Conservation (phyloP, 1,140 invertebrate species). For the Lepidurus couesii region DNA sequence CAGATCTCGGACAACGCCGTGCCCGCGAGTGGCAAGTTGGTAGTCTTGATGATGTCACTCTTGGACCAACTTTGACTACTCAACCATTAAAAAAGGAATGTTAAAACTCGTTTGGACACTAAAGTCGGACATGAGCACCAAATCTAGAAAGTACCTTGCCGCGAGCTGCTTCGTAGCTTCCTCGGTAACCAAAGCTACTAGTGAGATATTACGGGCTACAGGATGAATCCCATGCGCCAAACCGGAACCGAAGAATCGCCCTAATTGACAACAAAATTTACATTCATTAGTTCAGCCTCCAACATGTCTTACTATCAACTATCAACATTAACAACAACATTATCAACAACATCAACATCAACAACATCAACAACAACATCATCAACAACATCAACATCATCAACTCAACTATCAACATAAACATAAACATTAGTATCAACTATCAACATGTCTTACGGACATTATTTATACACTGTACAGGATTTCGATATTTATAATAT, state of each 20-base stretch:
- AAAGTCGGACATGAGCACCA: neutral
- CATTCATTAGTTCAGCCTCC: neutral
- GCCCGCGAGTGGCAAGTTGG: constrained; percentile 46
- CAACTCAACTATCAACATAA: no score
- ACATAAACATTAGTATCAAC: no score
- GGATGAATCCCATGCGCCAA: constrained; percentile 45
- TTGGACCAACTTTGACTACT: constrained; percentile 45
- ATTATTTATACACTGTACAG: no score
- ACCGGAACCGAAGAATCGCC: constrained; percentile 23
- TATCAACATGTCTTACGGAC: no score
- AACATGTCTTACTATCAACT: neutral
- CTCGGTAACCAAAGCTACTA: constrained; percentile 50
- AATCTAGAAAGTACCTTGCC: constrained; percentile 45
- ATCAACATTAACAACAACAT: neutral
- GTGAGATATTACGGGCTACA: constrained; percentile 48
- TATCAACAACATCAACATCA: no score
- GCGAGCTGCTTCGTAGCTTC: constrained; percentile 50
- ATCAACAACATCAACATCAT: no score
- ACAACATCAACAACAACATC: no score
- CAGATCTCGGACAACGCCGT: constrained; percentile 46
- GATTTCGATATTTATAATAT: no score
- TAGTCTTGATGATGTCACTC: constrained; percentile 48
- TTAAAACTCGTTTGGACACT: neutral
- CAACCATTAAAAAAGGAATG: neutral
- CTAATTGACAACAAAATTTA: neutral